Conservation (phyloP, 1,140 invertebrate genomes). For the Orchesella cincta region DNA sequence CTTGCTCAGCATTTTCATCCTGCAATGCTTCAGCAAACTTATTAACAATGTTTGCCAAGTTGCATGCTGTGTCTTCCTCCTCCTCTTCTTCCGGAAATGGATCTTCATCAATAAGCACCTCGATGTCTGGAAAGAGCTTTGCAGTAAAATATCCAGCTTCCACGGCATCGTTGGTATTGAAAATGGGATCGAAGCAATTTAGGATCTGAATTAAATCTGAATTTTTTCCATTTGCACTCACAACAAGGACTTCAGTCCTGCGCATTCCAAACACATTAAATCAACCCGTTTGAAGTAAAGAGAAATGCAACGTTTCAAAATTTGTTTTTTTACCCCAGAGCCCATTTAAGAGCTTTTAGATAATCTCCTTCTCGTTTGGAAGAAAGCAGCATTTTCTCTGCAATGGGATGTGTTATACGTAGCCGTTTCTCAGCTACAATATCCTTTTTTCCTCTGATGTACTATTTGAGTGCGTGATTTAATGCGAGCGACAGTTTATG, state of each 20-base stretch:
- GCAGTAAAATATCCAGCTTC: conserved; percentile 40
- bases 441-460: conserved; percentile 22
- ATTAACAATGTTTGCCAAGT: neutral
- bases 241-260: neutral
- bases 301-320: conserved; percentile 7
- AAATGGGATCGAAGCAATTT: conserved; percentile 1
- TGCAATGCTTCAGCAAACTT: neutral
- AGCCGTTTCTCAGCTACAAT: conserved; percentile 28
- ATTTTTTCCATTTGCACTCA: conserved; percentile 29
- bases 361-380: neutral
- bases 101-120: conserved; percentile 35
- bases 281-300: neutral
- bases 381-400: conserved; percentile 31
- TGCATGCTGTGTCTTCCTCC: neutral
- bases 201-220: neutral
- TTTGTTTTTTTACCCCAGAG: neutral
- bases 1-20: neutral
- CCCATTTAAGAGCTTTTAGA: conserved; percentile 4
- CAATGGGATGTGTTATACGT: neutral
- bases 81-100: neutral
- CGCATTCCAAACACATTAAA: neutral
- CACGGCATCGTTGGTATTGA: conserved; percentile 22
- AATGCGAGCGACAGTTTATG: too few species aligned
- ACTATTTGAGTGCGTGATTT: too few species aligned
- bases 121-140: conserved; percentile 34